Conservation (phyloP, 2,888 invertebrate species). For the Xanthia icteritia region DNA sequence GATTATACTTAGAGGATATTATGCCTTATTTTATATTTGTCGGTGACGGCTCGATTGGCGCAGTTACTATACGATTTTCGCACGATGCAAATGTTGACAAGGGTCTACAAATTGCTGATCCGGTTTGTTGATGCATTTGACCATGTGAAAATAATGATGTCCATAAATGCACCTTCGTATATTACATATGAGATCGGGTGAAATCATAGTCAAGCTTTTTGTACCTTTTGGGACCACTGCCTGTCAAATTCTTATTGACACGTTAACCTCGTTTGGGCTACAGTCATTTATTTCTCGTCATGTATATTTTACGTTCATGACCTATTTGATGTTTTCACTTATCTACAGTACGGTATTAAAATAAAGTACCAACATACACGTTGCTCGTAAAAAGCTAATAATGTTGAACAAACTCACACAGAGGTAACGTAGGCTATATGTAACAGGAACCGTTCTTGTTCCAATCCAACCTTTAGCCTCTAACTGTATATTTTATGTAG, state of each 20-base stretch:
- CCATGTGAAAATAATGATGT: background rate
- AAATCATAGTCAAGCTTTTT: background rate
- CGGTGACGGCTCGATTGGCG: background rate
- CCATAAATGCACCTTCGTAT: background rate
- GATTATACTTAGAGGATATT: no score
- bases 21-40: background rate
- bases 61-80: background rate
- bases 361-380: slow-evolving; percentile 44
- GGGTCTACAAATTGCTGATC: background rate
- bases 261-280: slow-evolving; percentile 18
- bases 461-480: slow-evolving; percentile 39
- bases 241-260: slow-evolving; percentile 8
- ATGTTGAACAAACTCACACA: slow-evolving; percentile 36
- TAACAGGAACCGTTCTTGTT: slow-evolving; percentile 32
- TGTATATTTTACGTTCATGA: slow-evolving; percentile 38
- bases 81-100: background rate
- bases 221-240: background rate
- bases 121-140: background rate
- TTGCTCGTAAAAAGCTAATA: slow-evolving; percentile 47
- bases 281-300: slow-evolving; percentile 43
- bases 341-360: slow-evolving; percentile 50
- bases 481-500: slow-evolving; percentile 42
- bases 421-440: slow-evolving; percentile 13
- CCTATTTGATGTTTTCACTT: slow-evolving; percentile 50
- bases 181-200: background rate